These are phyloP conservation scores for Patella caerulea DNA, from an alignment of 2,888 invertebrate species.

Conservation along the genomic window DNA sequence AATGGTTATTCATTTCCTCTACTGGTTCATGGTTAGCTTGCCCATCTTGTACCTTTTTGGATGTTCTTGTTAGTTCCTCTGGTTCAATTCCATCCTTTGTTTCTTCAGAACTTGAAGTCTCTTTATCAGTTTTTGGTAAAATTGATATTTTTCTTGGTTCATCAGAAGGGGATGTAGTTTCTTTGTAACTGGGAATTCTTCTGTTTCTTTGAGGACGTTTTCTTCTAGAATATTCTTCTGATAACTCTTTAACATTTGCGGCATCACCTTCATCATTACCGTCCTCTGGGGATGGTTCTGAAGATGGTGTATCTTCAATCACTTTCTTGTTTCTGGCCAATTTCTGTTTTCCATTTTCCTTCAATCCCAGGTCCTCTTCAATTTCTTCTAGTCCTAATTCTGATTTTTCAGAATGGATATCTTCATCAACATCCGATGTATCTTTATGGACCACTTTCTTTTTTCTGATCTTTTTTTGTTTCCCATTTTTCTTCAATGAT, in stretches of 20 bases:
- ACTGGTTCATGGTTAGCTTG: too few species aligned
- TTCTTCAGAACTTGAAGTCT: too few species aligned
- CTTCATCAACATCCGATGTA: background rate
- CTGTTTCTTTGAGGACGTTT: background rate
- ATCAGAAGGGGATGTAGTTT: too few species aligned
- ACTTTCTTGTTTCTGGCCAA: background rate
- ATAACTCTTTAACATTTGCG: background rate
- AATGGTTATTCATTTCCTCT: too few species aligned
- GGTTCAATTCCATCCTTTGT: too few species aligned
- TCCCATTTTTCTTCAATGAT: background rate
- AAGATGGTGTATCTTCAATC: background rate
- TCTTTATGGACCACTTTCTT: background rate
- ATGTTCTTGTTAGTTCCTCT: too few species aligned
- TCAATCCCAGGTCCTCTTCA: too few species aligned
- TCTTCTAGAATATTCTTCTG: background rate
- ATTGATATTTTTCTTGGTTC: too few species aligned
- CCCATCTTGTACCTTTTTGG: too few species aligned
- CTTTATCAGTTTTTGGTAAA: too few species aligned
- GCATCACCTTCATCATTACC: background rate
- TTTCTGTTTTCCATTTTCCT: too few species aligned
- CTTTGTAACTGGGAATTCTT: background rate
- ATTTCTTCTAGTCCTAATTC: too few species aligned
- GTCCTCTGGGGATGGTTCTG: background rate
- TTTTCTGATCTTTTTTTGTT: background rate
- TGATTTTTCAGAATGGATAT: background rate